Percentiles rank a stretch among this genome's conserved stretches.
These are phyloP conservation scores for Hylomyscus alleni DNA, from an alignment of 2,797 vertebrate species.

Conservation along the genomic window DNA sequence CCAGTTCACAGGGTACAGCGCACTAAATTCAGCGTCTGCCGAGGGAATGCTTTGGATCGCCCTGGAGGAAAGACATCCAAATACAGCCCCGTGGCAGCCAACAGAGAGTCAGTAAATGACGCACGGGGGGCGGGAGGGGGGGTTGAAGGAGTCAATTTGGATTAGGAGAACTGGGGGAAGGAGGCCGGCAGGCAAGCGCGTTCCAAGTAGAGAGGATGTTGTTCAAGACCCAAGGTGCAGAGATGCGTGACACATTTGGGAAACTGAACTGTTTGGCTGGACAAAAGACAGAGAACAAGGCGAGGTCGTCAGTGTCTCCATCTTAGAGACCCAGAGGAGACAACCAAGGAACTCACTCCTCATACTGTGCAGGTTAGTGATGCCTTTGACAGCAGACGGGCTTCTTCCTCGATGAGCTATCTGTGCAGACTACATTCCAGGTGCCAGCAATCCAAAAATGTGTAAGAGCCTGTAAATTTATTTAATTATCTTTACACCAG, in stretches of 20 bases:
- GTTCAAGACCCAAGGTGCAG: not conserved
- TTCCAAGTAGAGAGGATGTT: not conserved
- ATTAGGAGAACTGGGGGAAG: not conserved
- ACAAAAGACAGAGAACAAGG: not conserved
- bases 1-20: not conserved
- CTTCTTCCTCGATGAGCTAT: not conserved
- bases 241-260: not conserved
- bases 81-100: not conserved
- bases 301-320: not conserved
- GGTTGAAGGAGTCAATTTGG: conserved; percentile 19
- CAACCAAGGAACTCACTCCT: not conserved
- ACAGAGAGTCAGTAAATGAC: conserved; percentile 15
- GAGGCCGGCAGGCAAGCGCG: not conserved
- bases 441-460: conserved; percentile 22
- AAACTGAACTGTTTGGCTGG: not conserved
- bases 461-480: not conserved
- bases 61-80: conserved; percentile 41
- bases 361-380: not conserved
- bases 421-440: not conserved
- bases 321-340: not conserved
- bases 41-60: not conserved
- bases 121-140: not conserved
- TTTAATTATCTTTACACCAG: not conserved
- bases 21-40: not conserved
- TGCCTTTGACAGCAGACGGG: not conserved